phyloP scores from a whole-genome alignment of 2,797 vertebrate species.

The Podarcis lilfordi region DNA sequence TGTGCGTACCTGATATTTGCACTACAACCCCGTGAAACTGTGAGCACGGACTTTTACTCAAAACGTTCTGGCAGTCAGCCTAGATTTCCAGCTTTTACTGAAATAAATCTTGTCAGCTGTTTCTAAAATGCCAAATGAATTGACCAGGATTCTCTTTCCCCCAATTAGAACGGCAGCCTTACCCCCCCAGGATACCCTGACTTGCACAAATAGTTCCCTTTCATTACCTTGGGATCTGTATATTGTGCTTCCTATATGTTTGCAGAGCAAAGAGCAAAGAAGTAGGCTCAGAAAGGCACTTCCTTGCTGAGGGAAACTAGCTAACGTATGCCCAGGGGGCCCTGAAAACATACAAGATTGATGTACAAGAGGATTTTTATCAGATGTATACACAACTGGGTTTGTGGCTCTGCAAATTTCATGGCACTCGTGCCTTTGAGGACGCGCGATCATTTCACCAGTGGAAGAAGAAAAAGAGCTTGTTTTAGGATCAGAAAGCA shows the following conservation, averaged over 20 bases:
- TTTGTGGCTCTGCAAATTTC: background rate
- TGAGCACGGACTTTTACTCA: background rate
- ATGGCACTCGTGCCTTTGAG: background rate
- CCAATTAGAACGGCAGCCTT: background rate
- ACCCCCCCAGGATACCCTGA: background rate
- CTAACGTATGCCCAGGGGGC: background rate
- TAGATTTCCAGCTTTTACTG: background rate
- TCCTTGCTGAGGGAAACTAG: background rate
- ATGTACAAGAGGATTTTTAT: background rate
- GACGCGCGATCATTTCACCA: background rate
- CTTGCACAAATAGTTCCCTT: background rate
- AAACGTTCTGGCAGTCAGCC: background rate
- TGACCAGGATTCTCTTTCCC: background rate
- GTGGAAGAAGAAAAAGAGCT: background rate
- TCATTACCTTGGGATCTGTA: background rate
- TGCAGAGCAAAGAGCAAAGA: background rate
- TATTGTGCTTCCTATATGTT: background rate
- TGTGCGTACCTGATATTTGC: background rate
- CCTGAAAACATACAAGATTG: background rate
- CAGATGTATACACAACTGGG: background rate
- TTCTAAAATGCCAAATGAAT: background rate
- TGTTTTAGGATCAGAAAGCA: background rate
- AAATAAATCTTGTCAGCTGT: background rate
- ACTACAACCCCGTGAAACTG: background rate
- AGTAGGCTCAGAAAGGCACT: background rate